Conservation (phyloP, 2,797 vertebrate genomes). For the Heteromormyrus szaboi region DNA sequence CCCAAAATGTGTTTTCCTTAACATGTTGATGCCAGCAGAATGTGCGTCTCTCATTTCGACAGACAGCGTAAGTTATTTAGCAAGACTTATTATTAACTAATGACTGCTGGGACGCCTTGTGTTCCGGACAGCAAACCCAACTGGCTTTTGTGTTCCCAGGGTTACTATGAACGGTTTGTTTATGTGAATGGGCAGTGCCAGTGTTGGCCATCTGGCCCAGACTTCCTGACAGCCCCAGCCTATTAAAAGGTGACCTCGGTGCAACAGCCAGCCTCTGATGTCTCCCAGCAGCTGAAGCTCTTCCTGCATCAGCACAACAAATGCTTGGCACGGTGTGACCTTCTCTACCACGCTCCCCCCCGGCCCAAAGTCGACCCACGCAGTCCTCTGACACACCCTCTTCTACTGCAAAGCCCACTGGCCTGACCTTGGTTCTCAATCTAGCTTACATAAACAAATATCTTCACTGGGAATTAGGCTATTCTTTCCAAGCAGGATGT, state of each 20-base stretch:
- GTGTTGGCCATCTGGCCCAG: neutral
- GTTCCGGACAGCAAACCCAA: neutral
- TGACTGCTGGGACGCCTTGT: neutral
- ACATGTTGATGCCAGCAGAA: neutral
- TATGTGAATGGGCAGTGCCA: conserved; percentile 35
- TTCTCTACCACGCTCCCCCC: conserved; percentile 59
- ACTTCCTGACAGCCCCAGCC: conserved; percentile 43
- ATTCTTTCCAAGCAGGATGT: neutral
- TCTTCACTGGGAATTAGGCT: neutral
- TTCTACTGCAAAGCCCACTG: conserved; percentile 1
- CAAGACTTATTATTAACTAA: neutral
- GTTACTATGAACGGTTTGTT: conserved; percentile 40
- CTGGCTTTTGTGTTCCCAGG: conserved; percentile 9
- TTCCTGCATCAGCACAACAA: conserved; percentile 76
- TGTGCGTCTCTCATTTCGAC: neutral
- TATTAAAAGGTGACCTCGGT: conserved; percentile 71
- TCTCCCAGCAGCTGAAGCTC: conserved; percentile 67
- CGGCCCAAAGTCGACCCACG: conserved; percentile 30
- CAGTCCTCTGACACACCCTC: neutral
- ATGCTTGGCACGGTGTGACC: conserved; percentile 71
- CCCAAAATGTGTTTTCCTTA: neutral
- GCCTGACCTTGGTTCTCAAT: conserved; percentile 19
- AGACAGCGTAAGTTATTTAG: neutral
- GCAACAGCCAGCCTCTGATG: conserved; percentile 60
- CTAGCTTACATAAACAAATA: conserved; percentile 8